Conservation (phyloP, 2,113 vertebrate genomes). For the Sterrhoptilus dennistouni region DNA sequence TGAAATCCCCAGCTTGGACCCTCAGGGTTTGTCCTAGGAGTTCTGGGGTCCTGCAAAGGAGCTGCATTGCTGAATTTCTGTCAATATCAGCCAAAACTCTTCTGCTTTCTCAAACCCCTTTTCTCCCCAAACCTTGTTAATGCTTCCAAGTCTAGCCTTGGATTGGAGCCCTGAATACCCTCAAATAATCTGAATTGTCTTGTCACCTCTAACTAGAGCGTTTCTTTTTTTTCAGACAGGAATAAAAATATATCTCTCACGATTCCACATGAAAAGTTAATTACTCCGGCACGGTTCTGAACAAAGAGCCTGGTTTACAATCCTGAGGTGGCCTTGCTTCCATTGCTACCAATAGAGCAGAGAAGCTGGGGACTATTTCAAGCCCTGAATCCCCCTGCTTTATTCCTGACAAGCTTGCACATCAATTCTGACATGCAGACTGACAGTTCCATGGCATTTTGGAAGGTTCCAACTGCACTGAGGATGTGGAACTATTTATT, state of each 20-base stretch:
- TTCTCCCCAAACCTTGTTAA: not conserved
- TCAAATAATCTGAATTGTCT: not conserved
- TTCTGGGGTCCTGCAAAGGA: not conserved
- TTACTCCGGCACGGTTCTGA: not conserved
- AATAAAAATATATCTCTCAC: not conserved
- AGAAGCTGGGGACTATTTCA: not conserved
- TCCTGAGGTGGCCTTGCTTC: not conserved
- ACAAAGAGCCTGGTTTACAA: not conserved
- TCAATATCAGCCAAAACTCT: not conserved
- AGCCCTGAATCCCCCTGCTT: not conserved
- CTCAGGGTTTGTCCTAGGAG: not conserved
- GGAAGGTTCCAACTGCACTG: not conserved
- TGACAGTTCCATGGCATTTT: slow-evolving; percentile 37
- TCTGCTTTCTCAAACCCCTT: not conserved
- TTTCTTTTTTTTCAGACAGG: not conserved
- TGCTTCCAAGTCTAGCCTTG: not conserved
- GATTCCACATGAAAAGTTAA: not conserved
- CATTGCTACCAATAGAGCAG: not conserved
- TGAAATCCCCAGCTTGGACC: not conserved
- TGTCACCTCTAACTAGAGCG: not conserved
- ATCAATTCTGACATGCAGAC: not conserved
- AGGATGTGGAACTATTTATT: slow-evolving; percentile 4
- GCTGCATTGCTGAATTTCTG: not conserved
- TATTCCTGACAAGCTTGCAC: not conserved
- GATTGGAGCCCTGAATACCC: not conserved